Evolutionary conservation across 2,797 vertebrate species (phyloP), one percentile per base, ranked within the genome.

Genomic region (Tachyglossus aculeatus): DNA sequence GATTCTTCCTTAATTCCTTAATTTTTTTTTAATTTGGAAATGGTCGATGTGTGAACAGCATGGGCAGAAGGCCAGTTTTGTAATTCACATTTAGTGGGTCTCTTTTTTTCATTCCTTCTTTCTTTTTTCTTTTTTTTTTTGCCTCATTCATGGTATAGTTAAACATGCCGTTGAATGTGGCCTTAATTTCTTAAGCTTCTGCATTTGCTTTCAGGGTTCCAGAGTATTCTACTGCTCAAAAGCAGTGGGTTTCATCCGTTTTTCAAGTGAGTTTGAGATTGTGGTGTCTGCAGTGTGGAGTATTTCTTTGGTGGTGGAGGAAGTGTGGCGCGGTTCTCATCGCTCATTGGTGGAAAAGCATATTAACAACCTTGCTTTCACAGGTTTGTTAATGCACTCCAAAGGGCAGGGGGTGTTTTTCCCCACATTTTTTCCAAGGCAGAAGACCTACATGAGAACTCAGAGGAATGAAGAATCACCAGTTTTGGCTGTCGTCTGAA

Each of bases 181-280:
- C n/a, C 29, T 37, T 19, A 19, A 16, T 43, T 33, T 29, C 22
- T n/a, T 37, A 3, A n/a, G 22, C 60, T 54, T 4, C 16, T 36
- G 19, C 13, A 10, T n/a, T n/a, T 32, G 32, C 34, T 41, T 50
- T 78, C 32, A 48, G 68, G 71, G 59, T 50, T 25, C 45, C 45
- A 48, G n/a, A n/a, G n/a, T n/a, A n/a, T n/a, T n/a, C n/a, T n/a
- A n/a, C n/a, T n/a, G n/a, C 27, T 48, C 13, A 31, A 48, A 48
- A 48, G 45, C 16, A 6, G 10, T 31, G 25, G 31, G 45, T 15
- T 29, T 27, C 25, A n/a, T n/a, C 18, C 25, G 31, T 29, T 48
- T 48, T 48, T 31, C 24, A 6, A 6, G 5, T 55, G 52, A 74
- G 54, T 38, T 41, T 69, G 63, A 71, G 24, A 53, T 64, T 54